Conservation (phyloP, 2,888 invertebrate species). For the Busseola fusca region DNA sequence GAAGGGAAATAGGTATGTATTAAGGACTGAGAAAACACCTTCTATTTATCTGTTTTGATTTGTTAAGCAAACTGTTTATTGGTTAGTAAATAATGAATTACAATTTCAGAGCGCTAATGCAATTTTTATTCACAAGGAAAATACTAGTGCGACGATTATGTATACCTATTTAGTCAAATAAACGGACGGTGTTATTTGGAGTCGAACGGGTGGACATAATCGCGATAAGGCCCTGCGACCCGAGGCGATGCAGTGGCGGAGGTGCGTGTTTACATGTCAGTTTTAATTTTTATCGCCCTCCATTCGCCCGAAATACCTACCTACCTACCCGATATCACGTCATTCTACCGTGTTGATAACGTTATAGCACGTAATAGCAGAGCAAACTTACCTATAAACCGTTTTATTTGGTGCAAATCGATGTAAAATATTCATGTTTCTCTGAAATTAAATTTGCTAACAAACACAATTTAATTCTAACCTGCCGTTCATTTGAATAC, state of each 20-base stretch:
- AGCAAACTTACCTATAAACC: constrained; percentile 73
- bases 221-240: constrained; percentile 69
- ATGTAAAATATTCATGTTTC: constrained; percentile 52
- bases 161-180: constrained; percentile 50
- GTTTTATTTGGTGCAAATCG: constrained; percentile 65
- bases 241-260: constrained; percentile 71
- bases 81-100: constrained; percentile 53
- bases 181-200: constrained; percentile 54
- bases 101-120: constrained; percentile 22
- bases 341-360: constrained; percentile 79
- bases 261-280: constrained; percentile 77
- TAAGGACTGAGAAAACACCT: constrained; percentile 79
- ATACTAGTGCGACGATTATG: too few species aligned
- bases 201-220: constrained; percentile 66
- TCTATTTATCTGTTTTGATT: constrained; percentile 77
- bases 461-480: constrained; percentile 43
- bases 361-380: constrained; percentile 74
- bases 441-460: constrained; percentile 42
- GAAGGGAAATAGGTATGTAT: constrained; percentile 77
- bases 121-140: constrained; percentile 20
- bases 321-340: constrained; percentile 80
- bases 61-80: constrained; percentile 73
- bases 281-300: constrained; percentile 81
- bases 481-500: constrained; percentile 24
- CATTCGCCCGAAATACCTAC: constrained; percentile 78